These are phyloP conservation scores for Chiridota heheva DNA, from an alignment of 35 echinoderm and acorn worm genomes.

Conservation along the genomic window DNA sequence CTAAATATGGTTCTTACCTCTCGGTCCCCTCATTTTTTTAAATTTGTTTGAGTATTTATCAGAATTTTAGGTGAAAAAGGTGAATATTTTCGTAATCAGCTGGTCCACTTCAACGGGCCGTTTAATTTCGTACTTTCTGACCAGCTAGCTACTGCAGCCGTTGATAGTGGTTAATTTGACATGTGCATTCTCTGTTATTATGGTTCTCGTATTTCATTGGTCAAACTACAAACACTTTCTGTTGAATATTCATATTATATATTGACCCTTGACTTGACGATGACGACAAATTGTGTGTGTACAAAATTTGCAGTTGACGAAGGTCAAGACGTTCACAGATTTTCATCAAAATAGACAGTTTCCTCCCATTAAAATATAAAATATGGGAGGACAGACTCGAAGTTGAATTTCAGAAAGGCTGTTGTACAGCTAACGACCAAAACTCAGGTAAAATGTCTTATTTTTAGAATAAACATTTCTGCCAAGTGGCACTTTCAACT, in stretches of 20 bases:
- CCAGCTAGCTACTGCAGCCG: no score
- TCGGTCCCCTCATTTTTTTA: no score
- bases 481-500: background rate
- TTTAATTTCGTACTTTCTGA: no score
- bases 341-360: background rate
- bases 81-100: no score
- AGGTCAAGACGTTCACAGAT: background rate
- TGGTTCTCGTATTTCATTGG: slow-evolving; percentile 37
- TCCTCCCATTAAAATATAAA: slow-evolving; percentile 13
- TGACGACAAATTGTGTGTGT: slow-evolving; percentile 58
- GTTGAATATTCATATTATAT: slow-evolving; percentile 47
- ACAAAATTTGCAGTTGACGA: slow-evolving; percentile 17
- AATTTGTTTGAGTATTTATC: no score
- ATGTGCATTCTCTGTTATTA: slow-evolving; percentile 70
- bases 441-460: slow-evolving; percentile 69
- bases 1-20: no score
- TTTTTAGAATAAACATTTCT: background rate
- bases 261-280: slow-evolving; percentile 44
- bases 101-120: no score
- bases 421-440: slow-evolving; percentile 96
- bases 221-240: background rate
- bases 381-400: slow-evolving; percentile 98
- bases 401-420: slow-evolving; percentile 96
- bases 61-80: no score
- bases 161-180: slow-evolving; percentile 49